Base-by-base conservation (phyloP, 2,797 vertebrate genomes). In the Antrozous pallidus region DNA sequence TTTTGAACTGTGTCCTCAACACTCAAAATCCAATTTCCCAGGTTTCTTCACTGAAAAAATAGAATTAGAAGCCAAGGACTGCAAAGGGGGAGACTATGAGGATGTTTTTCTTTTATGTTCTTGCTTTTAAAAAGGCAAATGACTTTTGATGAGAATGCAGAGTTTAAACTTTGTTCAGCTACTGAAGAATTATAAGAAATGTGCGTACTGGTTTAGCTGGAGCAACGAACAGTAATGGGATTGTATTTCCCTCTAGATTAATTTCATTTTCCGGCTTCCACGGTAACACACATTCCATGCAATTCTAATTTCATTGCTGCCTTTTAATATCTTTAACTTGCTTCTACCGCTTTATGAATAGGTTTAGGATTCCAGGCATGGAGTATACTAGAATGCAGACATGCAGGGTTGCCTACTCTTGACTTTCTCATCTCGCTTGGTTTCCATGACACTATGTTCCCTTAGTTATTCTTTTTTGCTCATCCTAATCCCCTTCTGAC, bases 21-120 rank as follows among this genome's bases (percentile, higher is more conserved):
- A 90, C 88, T 97, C 95, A 96, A 97, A 98, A 98, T 97, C 97
- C 97, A 97, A 98, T 98, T 98, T 98, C 97, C 96, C 95, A 95
- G 96, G 20, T 87, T 95, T 96, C 91, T 96, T 82, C 81, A 24
- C 73, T 86, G 96, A 45, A 93, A 95, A 69, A 97, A 97, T 54
- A 85, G 73, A 89, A 93, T 51, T 4, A 87, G 78, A 61, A 81
- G 92, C 74, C 77, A 95, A 89, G 26, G 38, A 26, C 71, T 93
- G 54, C 63, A 45, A 75, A 20, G 92, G 71, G 80, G 40, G 47
- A 91, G 87, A 61, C 74, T 7, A 90, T 90, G 49, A 56, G 81
- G 80, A 80, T 6, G 31, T 82, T 91, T 88, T 73, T 38, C 81
- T 78, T 38, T 18, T 51, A 2, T 73, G 49, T 82, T 91, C 54